Percentiles rank a stretch among this genome's conserved stretches.
Evolutionary conservation across 1,140 invertebrate genomes (phyloP).

Genomic region (Macrobrachium nipponense): DNA sequence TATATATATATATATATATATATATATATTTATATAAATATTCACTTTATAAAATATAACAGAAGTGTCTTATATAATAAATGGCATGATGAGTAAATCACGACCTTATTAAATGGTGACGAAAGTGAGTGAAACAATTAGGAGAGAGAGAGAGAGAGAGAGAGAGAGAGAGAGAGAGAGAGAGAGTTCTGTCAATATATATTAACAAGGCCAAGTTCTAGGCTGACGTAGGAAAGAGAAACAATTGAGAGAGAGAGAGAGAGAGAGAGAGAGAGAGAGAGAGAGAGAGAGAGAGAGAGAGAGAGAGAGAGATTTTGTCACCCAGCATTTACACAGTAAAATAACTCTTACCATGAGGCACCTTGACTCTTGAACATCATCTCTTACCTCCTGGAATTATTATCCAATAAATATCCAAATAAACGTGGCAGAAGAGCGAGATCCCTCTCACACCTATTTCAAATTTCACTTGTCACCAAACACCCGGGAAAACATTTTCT

Average conservation of each 20-base stretch:
- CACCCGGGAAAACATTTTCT: too few species aligned
- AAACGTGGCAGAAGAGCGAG: too few species aligned
- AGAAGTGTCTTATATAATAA: background rate
- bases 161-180: constrained; percentile 1
- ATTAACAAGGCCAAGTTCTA: background rate
- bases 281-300: background rate
- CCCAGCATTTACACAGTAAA: too few species aligned
- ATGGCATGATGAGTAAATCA: background rate
- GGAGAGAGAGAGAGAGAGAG: background rate
- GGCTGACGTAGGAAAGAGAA: background rate
- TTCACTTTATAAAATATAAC: too few species aligned
- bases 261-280: background rate
- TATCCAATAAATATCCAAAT: too few species aligned
- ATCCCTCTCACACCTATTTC: too few species aligned
- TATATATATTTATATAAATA: too few species aligned
- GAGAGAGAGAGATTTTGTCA: background rate
- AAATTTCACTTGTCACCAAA: too few species aligned
- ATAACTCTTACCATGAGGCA: too few species aligned
- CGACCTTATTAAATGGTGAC: background rate
- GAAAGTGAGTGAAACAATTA: background rate
- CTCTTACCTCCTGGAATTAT: too few species aligned
- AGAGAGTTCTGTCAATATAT: background rate
- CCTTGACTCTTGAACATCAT: too few species aligned
- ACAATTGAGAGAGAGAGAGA: background rate
- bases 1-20: too few species aligned